Base-by-base conservation (phyloP, 1,140 invertebrate genomes). In the Globodera ellingtonae region DNA sequence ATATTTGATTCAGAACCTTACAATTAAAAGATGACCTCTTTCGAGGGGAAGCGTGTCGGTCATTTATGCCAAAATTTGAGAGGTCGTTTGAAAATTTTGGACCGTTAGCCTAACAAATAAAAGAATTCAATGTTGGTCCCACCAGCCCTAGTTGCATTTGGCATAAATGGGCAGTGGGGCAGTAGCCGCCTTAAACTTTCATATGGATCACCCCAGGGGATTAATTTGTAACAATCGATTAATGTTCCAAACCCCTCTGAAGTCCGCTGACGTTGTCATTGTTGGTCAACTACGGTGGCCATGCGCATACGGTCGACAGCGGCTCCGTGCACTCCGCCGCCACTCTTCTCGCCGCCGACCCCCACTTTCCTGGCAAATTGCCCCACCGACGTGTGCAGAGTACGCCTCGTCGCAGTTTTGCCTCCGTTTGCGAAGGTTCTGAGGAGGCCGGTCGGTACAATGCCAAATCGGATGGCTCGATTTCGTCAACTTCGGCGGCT, bases 261-360 rank as follows among this genome's bases (percentile, higher is more conserved):
- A 83, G 79, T 50, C 82, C 82, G 10, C 47, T 84, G 24, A 77
- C 82, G 6, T 59, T 83, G 24, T 84, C 82, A 0, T 48, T 81
- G 65, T n/a, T 81, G 56, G 82, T 71, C 18, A 81, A 81, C 59
- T 81, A 81, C 50, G 80, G 80, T 78, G 82, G 71, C 18, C 52
- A 75, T 44, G 35, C 65, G 46, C 44, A 44, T 69, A 15, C 66
- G 35, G 35, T 46, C 10, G 35, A 3, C 21, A 7, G 3, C 21
- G 35, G 79, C 62, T 44, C 52, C 56, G 24, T 35, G 13, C 13
- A 21, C 9, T 47, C 70, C 13, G 21, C 62, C 56, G 69, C 59
- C 35, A 67, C 44, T n/a, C 48, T 73, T 71, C 10, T 47, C 62
- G 13, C 35, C 5, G 48, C 78, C 52, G 79, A 79, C 24, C 62